Base-by-base conservation (phyloP, 1,140 invertebrate species). In the Zeugodacus cucurbitae region DNA sequence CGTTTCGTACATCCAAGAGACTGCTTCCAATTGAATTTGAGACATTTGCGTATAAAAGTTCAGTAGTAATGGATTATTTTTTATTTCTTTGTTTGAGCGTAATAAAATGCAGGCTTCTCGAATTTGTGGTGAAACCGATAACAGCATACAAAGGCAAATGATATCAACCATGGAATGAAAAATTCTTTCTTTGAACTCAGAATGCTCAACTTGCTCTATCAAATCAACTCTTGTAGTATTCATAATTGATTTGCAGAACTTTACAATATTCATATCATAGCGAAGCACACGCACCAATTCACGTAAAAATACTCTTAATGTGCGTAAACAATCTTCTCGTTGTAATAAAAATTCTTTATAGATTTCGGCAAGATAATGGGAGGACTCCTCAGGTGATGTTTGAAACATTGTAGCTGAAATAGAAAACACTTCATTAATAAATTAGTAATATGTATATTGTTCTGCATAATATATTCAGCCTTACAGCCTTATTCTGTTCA, bases 301-400 rank as follows among this genome's bases (percentile, higher is more conserved):
- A 78, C 98, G 94, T 11, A 93, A 57, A 58, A 99, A 94, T 22
- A 96, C 96, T 26, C 98, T 95, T 74, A 99, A 93, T 20, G 98
- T 96, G 10, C 97, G 95, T 22, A 98, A 94, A 93, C 98, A 99
- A 94, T 99, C 98, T 90, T 99, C 98, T 29, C 97, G 95, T 89
- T 98, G 97, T 88, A 97, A 94, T 58, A 99, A 91, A 87, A 99
- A 94, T 92, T 99, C 98, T 93, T 98, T 95, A 89, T 96, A 96
- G 32, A 98, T 97, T 92, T 97, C 96, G 29, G 97, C 97, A 88
- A 98, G 95, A 90, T 96, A 95, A 88, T 95, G 95, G 0, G 97
- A 96, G n/a, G 97, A 96, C 37, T 95, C 94, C 89, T 97, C 96
- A 1, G 96, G 96, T 87, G 96, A 94, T 34, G 96, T 96, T 93